Evolutionary conservation across 23 tunicate genomes (phyloP).

Genomic region (Aplidium turbinatum): DNA sequence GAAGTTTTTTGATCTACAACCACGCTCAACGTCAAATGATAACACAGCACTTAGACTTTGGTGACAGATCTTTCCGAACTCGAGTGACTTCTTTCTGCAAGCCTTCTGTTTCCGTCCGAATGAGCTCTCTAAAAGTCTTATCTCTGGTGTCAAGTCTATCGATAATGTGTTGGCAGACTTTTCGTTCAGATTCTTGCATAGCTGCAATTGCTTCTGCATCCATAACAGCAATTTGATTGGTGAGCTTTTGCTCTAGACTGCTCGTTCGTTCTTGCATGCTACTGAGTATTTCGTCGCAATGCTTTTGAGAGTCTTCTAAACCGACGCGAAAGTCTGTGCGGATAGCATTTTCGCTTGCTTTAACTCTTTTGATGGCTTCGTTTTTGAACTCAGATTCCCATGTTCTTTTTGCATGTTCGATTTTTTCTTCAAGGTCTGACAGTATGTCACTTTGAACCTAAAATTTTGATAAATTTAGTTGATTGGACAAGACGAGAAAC

Average conservation of each 20-base stretch:
- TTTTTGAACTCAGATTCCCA: slow-evolving; percentile 73
- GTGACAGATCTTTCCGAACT: slow-evolving; percentile 35
- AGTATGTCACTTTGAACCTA: slow-evolving; percentile 65
- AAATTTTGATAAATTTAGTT: background rate
- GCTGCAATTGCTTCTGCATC: slow-evolving; percentile 27
- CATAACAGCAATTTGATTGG: slow-evolving; percentile 44
- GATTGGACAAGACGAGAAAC: too few species aligned
- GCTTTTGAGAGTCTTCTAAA: slow-evolving; percentile 84
- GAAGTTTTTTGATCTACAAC: too few species aligned
- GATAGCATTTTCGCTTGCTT: slow-evolving; percentile 65
- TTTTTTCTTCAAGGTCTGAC: slow-evolving; percentile 26
- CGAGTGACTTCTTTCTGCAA: slow-evolving; percentile 41
- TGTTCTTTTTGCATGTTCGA: slow-evolving; percentile 47
- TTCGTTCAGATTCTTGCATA: slow-evolving; percentile 45
- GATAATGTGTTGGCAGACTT: slow-evolving; percentile 31
- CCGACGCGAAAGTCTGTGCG: slow-evolving; percentile 81
- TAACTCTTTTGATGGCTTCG: slow-evolving; percentile 43
- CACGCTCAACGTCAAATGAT: too few species aligned
- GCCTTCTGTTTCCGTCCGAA: slow-evolving; percentile 50
- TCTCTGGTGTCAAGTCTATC: slow-evolving; percentile 61
- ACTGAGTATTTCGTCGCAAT: slow-evolving; percentile 50
- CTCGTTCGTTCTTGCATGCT: slow-evolving; percentile 55
- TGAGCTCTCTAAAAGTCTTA: slow-evolving; percentile 21
- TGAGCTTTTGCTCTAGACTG: slow-evolving; percentile 62
- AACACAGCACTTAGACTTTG: slow-evolving; percentile 60